Evolutionary conservation across 2,113 vertebrate species (phyloP), one percentile per base, ranked within the genome.

Genomic region (Mus pahari): DNA sequence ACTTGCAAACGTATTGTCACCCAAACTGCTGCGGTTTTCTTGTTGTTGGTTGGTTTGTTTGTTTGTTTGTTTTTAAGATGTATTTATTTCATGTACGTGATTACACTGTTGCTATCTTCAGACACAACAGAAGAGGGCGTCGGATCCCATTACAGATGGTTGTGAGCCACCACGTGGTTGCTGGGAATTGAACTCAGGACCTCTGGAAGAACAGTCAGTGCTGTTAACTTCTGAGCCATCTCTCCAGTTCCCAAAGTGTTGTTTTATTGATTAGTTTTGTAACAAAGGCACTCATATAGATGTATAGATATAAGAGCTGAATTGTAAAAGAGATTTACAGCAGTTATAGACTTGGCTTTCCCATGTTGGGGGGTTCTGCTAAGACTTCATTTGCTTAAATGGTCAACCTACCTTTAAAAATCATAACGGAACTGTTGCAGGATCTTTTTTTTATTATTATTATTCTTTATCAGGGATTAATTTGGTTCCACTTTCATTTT

Each of bases 401-500:
- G 60, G 24, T 79, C 71, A 88, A 45, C 17, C 74, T 92, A 45
- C 53, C 64, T 92, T 87, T 42, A 4, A 79, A 91, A 88, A 92
- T 58, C 22, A 83, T 93, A 58, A 86, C 53, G 39, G 39, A 83
- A 53, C 48, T 48, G 33, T 53, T 45, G 64, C 24, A 68, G 71
- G 73, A 82, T 64, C 79, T 96, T 96, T 88, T 82, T 11, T 64
- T 58, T 58, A 16, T 55, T 16, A 12, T 33, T 78, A 31, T 31
- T 7, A 73, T 39, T 73, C 19, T 24, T 68, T 75, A 82, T 39
- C 64, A 48, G 66, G 31, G 28, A 93, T 96, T 93, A 89, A 82
- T 71, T 90, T 93, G 86, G 33, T 68, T 39, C 86, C 78, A 24
- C 75, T 96, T 96, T 95, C 75, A 81, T 90, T 94, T 82, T 77